Base-by-base conservation (phyloP, 2,113 vertebrate genomes). In the Apaloderma vittatum region DNA sequence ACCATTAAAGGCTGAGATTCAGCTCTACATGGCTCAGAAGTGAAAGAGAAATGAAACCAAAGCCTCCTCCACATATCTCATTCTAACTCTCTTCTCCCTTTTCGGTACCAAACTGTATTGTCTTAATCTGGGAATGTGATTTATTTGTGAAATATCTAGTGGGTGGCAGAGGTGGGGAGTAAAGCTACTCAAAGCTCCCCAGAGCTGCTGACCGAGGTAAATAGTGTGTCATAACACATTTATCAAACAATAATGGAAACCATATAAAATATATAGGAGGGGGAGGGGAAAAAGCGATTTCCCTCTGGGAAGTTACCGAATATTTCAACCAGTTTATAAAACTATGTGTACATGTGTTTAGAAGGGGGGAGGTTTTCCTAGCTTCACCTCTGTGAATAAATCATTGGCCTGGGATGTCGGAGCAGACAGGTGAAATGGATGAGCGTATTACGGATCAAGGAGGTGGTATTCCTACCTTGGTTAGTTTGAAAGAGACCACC, bases 141-240 rank as follows among this genome's bases (percentile, higher is more conserved):
- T 97, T 97, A 97, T 97, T 96, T 97, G 49, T 79, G 88, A 97
- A 95, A 87, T 94, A 97, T 83, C 93, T 95, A 51, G 87, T 82
- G 89, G 96, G 93, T 97, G 96, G 94, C 95, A 96, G 90, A 97
- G 95, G 96, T 95, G 88, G 86, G 86, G 86, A 97, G 70, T 65
- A 93, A 92, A 95, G 88, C 94, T 72, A 24, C 88, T 66, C 80
- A 87, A 73, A 94, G 80, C 86, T 97, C 90, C 93, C 86, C 55
- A 94, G 96, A 95, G 96, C 88, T 97, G 92, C 86, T 93, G 92
- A 96, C 95, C 61, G 72, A 97, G 88, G 97, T 97, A 97, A 97
- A 96, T 93, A 96, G 92, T 94, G 94, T 97, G 97, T 97, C 97
- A 96, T 97, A 96, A 95, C 95, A 95, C 93, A 97, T 97, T 97